A percentile compares a stretch with the other conserved stretches of the same genome.
These are phyloP conservation scores for Styela clava DNA, from an alignment of 23 tunicate species.

Conservation along the genomic window DNA sequence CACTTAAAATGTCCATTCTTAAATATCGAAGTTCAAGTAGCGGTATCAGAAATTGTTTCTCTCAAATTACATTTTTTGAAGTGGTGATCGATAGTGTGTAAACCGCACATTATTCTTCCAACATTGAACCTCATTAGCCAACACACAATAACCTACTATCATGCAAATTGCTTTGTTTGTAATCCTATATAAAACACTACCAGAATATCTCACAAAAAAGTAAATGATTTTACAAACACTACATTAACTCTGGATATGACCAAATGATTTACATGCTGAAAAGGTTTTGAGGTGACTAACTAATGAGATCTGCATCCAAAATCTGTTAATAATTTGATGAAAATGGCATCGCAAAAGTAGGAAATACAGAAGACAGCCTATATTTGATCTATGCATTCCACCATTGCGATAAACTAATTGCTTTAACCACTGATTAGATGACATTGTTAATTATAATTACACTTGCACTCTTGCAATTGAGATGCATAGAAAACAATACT, in stretches of 20 bases:
- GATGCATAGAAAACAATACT: neutral
- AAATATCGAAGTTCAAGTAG: no score
- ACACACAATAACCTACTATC: neutral
- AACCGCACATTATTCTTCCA: no score
- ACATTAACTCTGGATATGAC: neutral
- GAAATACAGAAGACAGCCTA: neutral
- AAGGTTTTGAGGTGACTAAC: neutral
- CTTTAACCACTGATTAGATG: neutral
- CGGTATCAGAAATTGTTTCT: no score
- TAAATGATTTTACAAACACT: neutral
- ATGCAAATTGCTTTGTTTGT: neutral
- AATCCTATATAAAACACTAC: neutral
- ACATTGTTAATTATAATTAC: constrained; percentile 9
- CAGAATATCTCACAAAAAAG: neutral
- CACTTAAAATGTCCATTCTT: no score
- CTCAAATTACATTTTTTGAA: no score
- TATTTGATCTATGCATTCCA: neutral
- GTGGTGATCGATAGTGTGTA: no score
- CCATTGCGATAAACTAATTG: neutral
- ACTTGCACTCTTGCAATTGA: neutral
- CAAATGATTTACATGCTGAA: neutral
- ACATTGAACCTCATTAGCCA: no score
- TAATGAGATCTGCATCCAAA: neutral
- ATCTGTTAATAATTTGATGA: neutral
- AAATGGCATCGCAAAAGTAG: neutral